Base-by-base conservation (phyloP, 2,888 invertebrate species). In the Anoplius nigerrimus region DNA sequence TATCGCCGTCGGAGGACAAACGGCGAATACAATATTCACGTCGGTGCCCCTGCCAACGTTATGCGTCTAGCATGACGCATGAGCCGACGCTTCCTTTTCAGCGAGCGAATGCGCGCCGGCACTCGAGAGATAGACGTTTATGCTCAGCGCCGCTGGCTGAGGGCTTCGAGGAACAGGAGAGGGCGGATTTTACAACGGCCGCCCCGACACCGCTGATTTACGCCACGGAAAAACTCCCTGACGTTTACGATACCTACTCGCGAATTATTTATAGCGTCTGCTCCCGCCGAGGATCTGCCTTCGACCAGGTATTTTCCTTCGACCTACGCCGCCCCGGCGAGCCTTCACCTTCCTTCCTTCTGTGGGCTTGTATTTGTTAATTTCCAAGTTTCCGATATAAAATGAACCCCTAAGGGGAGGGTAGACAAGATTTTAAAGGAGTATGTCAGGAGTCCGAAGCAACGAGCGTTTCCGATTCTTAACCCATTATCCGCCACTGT, bases 161-260 rank as follows among this genome's bases (percentile, higher is more conserved):
- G 68, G 59, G 66, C 69, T 63, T n/a, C n/a, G 48, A 53, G 6
- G 27, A 21, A 34, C 16, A 62, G 52, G 66, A 63, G 66, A 63
- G 62, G 60, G 60, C 71, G 78, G 78, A 82, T 82, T 83, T 80
- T 78, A 79, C 72, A 76, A 69, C 75, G 61, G n/a, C n/a, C 11
- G 48, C n/a, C 62, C 24, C 62, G 70, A 76, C n/a, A n/a, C n/a
- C n/a, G n/a, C 78, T 85, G 84, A 86, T 85, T 85, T 86, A 86
- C 78, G 76, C 62, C 66, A 74, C 72, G 76, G 71, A 84, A 85
- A 83, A 82, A 82, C 72, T 76, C 69, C 61, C 66, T 69, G 82
- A 85, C 84, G 75, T 86, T 86, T 84, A 86, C 84, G 85, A 82
- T 81, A 78, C 76, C 79, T 74, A 79, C 80, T 83, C 76, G 78